Base-by-base conservation (phyloP, 2,797 vertebrate species). In the Knipowitschia caucasica region DNA sequence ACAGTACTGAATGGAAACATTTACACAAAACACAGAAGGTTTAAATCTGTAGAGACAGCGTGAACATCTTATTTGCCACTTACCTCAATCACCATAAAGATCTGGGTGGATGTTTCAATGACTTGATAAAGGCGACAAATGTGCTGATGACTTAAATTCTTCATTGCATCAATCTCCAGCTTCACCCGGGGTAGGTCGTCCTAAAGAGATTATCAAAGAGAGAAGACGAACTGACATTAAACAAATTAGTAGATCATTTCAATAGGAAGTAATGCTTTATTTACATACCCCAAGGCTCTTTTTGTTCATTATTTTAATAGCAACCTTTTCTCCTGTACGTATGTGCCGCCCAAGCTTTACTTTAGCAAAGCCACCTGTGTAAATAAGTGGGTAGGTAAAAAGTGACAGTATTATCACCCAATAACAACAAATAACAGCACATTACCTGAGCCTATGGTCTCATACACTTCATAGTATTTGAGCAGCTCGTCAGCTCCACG, bases 291-390 rank as follows among this genome's bases (percentile, higher is more conserved):
- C 94, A 4, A 98, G 80, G 20, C 92, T 89, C 56, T 90, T 89
- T 71, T 99, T 98, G 80, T 93, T 94, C 94, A 98, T 95, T 69
- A 98, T 94, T 87, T 98, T 99, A 78, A 98, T 88, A 17, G 95
- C 96, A 69, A 98, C 96, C 56, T 94, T 94, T 84, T 98, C 95
- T 71, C 94, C 92, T 1, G 95, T 95, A 57, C 93, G 83, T 38
- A 91, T 85, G 81, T 98, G 96, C 25, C 81, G 85, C 0, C 89
- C 96, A 52, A 96, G 90, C 62, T 98, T 98, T 33, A 98, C 96
- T 72, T 99, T 99, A 11, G 94, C 95, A 81, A 99, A 98, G 9
- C 95, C 96, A 69, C 96, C 96, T 99, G 75, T 21, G 36, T 74
- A 49, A 68, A 65, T 51, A 10, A 53, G n/a, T n/a, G n/a, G n/a